A percentile compares a stretch with the other conserved stretches of the same genome.
These are phyloP conservation scores for Tachyglossus aculeatus DNA, from an alignment of 2,797 vertebrate genomes.

Conservation along the genomic window DNA sequence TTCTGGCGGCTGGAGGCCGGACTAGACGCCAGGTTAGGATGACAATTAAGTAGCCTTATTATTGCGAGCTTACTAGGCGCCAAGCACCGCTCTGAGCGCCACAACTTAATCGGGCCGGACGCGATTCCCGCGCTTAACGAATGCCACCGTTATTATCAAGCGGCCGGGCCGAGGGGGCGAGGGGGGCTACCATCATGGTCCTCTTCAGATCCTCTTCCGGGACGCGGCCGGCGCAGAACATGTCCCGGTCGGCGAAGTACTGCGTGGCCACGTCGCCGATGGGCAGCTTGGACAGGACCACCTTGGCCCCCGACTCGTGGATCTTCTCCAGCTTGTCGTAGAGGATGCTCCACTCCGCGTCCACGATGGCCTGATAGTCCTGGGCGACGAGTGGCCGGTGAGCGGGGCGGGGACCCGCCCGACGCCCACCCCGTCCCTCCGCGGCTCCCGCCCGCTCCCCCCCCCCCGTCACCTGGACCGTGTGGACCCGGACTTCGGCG, in stretches of 20 bases:
- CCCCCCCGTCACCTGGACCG: conserved; percentile 81
- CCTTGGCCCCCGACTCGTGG: conserved; percentile 90
- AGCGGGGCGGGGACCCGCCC: not conserved
- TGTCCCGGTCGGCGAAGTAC: conserved; percentile 95
- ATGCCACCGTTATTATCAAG: too few species aligned
- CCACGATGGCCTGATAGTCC: conserved; percentile 98
- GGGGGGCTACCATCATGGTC: conserved; percentile 93
- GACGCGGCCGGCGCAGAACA: conserved; percentile 96
- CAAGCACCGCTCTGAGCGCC: too few species aligned
- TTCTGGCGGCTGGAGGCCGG: too few species aligned
- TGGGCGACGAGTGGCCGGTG: conserved; percentile 47
- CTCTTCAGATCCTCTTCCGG: conserved; percentile 95
- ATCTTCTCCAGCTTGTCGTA: conserved; percentile 98
- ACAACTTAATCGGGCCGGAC: too few species aligned
- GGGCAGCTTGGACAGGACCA: conserved; percentile 91
- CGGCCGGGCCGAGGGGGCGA: too few species aligned
- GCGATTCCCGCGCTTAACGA: too few species aligned
- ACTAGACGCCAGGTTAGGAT: too few species aligned
- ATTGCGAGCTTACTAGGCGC: too few species aligned
- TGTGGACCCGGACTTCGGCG: conserved; percentile 91
- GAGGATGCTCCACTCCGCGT: conserved; percentile 96
- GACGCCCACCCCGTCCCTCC: too few species aligned
- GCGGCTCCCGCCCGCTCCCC: not conserved
- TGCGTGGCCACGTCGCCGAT: conserved; percentile 97
- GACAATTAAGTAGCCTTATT: too few species aligned